Base-by-base conservation (phyloP, 2,113 vertebrate species). In the Nibea coibor region DNA sequence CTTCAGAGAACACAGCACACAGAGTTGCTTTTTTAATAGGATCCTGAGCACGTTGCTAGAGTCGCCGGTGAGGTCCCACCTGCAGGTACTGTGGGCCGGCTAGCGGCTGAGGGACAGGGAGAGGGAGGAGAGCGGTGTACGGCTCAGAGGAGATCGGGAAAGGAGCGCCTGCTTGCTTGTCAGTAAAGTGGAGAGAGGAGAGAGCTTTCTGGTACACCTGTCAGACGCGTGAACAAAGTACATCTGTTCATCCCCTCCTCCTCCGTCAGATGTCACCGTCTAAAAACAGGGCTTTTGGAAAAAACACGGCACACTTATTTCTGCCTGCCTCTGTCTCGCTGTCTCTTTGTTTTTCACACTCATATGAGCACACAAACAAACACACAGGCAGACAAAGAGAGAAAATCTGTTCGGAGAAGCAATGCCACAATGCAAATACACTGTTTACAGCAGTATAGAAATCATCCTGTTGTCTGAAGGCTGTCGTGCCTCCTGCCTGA, bases 231-330 rank as follows among this genome's bases (percentile, higher is more conserved):
- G 87, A 86, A 89, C 91, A 87, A 78, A 83, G 78, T 83, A 88
- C 89, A 89, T 90, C 86, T 93, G 90, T 87, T 91, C 88, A 57
- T 80, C 57, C 70, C 75, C 88, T 87, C 88, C 58, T 84, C 73
- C 56, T 80, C 15, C 16, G 9, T 90, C 59, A 87, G 50, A 76
- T 85, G 85, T 85, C 88, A 78, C 48, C 5, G 20, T 66, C 78
- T 82, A 57, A 73, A 86, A 81, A 84, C 59, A 26, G 17, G 45
- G 39, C 68, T 65, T 54, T 85, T 62, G 64, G 35, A 31, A 31
- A 31, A 89, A 79, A 63, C 79, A 72, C 54, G 11, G 62, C 78
- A 45, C 68, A 48, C 75, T 80, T 42, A 72, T 72, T 45, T 70
- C 76, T 84, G 73, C 66, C 84, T 72, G 61, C 35, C 19, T 67